Base-by-base conservation (phyloP, 92 coral and sea anemone species). In the Siderastrea siderea region DNA sequence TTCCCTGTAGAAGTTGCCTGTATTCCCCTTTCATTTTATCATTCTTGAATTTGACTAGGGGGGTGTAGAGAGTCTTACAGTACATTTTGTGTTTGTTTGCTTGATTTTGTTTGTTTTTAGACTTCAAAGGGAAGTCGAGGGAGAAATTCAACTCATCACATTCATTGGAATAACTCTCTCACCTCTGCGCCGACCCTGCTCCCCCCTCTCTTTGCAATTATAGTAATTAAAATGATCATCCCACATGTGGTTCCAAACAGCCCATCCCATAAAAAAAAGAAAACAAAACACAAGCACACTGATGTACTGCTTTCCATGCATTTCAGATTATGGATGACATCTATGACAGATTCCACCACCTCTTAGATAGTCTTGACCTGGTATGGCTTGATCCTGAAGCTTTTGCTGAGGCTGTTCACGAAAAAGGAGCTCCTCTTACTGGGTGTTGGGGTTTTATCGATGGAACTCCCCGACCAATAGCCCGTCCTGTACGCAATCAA, bases 271-370 rank as follows among this genome's bases (percentile, higher is more conserved):
- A 8, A 15, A 84, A 74, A n/a, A 84, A 73, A 60, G 49, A 26
- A 54, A 71, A 54, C 78, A 83, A 74, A 84, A 64, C 74, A 51
- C 89, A 85, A 59, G 52, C 84, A 78, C 73, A 68, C 85, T 86
- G 84, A 79, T 86, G 79, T 86, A 78, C 83, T 76, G 68, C 73
- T 76, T 88, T 73, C 75, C 80, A 75, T 85, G 75, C 74, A 79
- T 89, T 85, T 77, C 81, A 89, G 95, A 76, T 89, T 63, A 72
- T 76, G 67, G 95, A 92, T 81, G 93, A 89, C 71, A 89, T 92
- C 54, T 82, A 92, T 57, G 85, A 84, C 84, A 68, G 89, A 68
- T 84, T 82, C 59, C 74, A 71, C 83, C 83, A 90, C 74, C 75
- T 90, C 72, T 58, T 80, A 75, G 72, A 66, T 78, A 67, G 79